Evolutionary conservation across 2,797 vertebrate species (phyloP), one percentile per base, ranked within the genome.

Genomic region (Chiroxiphia lanceolata): DNA sequence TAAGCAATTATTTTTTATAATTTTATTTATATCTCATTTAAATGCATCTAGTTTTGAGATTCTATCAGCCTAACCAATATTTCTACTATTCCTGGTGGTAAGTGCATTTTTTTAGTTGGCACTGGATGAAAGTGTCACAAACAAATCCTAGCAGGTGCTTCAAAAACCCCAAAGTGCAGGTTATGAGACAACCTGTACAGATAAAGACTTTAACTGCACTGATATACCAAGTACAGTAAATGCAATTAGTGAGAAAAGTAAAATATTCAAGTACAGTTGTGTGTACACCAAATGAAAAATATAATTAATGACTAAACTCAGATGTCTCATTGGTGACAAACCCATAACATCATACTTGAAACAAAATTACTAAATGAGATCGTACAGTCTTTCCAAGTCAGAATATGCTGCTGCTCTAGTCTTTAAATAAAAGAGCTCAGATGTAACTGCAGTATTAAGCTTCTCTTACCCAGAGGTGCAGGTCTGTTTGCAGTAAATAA

Each of bases 381-480:
- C 0, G 0, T 42, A 27, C 0, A 2, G 60, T 25, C 15, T 64
- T 87, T 77, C 60, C 36, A 61, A n/a, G 34, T 5, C 13, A 40
- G 17, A 54, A 51, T 23, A n/a, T 61, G 18, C 27, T 61, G 71
- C 60, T 80, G 25, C 69, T 80, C 78, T 53, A 17, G 31, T 75
- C 34, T 85, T 87, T 70, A 75, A 59, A 33, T 7, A 42, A 48
- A 64, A 87, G 36, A 82, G 27, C n/a, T 91, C 51, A 80, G 40
- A 56, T 38, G 47, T n/a, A 60, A 33, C 18, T 63, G 60, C 44
- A 60, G 26, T 6, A 36, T 38, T 48, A 63, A 60, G 33, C 25
- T 11, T 11, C 26, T 21, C 8, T 70, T 31, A 56, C 13, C 7
- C 36, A 50, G 34, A 59, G 38, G 15, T 13, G 44, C 11, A 25